These are phyloP conservation scores for Helostoma temminkii DNA, from an alignment of 2,797 vertebrate genomes.

Conservation along the genomic window DNA sequence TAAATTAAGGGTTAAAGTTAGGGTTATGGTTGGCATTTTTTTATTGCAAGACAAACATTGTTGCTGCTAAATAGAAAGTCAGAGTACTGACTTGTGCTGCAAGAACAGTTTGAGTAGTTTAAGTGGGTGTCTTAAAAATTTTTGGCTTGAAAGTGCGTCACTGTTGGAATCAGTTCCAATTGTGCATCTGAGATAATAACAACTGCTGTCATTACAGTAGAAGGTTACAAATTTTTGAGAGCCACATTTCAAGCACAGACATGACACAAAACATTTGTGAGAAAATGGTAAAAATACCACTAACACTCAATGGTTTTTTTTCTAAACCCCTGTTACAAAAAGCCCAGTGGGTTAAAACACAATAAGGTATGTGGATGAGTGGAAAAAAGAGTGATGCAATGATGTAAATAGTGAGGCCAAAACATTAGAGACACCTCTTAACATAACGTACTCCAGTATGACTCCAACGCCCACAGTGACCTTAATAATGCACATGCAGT, in stretches of 20 bases:
- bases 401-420: no score
- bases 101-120: constrained; percentile 3
- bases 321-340: constrained; percentile 10
- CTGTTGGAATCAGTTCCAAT: constrained; percentile 6
- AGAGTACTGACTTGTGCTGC: background rate
- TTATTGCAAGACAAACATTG: background rate
- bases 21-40: no score
- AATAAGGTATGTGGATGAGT: background rate
- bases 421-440: no score
- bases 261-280: background rate
- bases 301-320: constrained; percentile 8
- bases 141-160: constrained; percentile 12
- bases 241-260: constrained; percentile 13
- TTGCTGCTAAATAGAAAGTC: background rate
- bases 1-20: no score
- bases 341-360: constrained; percentile 11
- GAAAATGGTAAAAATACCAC: constrained; percentile 12
- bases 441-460: no score
- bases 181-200: constrained; percentile 9
- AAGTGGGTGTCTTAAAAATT: background rate
- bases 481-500: no score
- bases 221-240: constrained; percentile 9
- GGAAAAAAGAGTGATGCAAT: constrained; percentile 12
- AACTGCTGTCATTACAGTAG: constrained; percentile 7
- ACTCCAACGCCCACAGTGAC: no score